Conservation (phyloP, 2,797 vertebrate species). For the Rhinatrema bivittatum region DNA sequence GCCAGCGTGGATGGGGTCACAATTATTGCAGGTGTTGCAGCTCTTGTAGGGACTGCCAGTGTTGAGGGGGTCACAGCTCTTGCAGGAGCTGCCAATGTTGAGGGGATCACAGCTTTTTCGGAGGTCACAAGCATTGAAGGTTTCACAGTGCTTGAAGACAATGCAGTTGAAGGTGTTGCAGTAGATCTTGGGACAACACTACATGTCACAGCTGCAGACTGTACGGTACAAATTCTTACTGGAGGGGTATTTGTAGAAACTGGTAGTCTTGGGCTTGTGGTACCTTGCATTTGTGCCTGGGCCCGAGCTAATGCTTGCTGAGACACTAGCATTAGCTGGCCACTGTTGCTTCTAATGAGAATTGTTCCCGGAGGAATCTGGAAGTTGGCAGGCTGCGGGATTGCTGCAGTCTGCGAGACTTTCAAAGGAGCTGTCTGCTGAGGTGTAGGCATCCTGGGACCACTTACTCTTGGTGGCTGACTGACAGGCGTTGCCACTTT, state of each 20-base stretch:
- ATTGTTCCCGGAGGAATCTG: constrained; percentile 75
- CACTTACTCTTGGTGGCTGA: constrained; percentile 5
- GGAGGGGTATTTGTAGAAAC: constrained; percentile 25
- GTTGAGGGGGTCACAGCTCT: background rate
- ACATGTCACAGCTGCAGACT: constrained; percentile 44
- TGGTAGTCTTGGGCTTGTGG: constrained; percentile 24
- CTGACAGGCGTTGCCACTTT: constrained; percentile 13
- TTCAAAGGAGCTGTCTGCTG: constrained; percentile 30
- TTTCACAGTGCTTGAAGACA: constrained; percentile 41
- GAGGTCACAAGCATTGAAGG: constrained; percentile 46
- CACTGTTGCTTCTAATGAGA: constrained; percentile 81
- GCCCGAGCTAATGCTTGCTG: constrained; percentile 75
- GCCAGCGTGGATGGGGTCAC: too few species aligned
- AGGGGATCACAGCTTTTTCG: too few species aligned
- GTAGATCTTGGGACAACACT: constrained; percentile 27
- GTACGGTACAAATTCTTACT: constrained; percentile 50
- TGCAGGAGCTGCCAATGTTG: background rate
- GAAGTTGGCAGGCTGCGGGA: constrained; percentile 52
- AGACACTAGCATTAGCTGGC: constrained; percentile 87
- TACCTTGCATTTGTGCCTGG: constrained; percentile 46
- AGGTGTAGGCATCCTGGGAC: constrained; percentile 15
- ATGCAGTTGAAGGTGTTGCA: constrained; percentile 40
- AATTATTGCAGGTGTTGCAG: background rate
- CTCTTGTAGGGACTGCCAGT: constrained; percentile 2
- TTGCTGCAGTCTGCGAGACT: constrained; percentile 22